Conservation (phyloP, 1,140 invertebrate species). For the Cataglyphis hispanica region DNA sequence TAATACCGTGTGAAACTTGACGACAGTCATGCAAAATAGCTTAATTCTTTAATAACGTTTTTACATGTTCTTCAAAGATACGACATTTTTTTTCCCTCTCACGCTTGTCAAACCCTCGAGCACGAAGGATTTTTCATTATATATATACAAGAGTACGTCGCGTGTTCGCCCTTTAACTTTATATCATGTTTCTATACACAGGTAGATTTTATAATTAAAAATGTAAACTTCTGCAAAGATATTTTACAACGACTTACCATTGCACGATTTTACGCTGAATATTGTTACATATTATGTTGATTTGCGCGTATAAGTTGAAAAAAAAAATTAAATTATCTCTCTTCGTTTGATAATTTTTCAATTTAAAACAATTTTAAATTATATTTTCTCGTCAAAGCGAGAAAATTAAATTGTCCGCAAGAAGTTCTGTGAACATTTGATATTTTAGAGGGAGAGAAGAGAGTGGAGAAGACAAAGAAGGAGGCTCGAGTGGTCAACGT, state of each 20-base stretch:
- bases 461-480: constrained; percentile 70
- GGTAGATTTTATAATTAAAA: constrained; percentile 17
- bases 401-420: neutral
- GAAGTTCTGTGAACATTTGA: constrained; percentile 62
- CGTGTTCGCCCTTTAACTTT: neutral
- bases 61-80: constrained; percentile 19
- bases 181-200: neutral
- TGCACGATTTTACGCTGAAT: no score
- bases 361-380: neutral
- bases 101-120: neutral
- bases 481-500: constrained; percentile 84
- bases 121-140: constrained; percentile 16
- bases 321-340: constrained; percentile 5
- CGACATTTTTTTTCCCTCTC: constrained; percentile 11
- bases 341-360: neutral
- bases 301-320: no score
- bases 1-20: neutral
- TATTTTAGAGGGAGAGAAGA: constrained; percentile 86
- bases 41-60: constrained; percentile 10
- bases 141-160: neutral
- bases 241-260: neutral
- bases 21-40: constrained; percentile 3
- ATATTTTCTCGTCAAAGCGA: neutral
- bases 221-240: neutral
- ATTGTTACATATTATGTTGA: no score